Conservation (phyloP, 2,888 invertebrate genomes). For the Auanema freiburgensis region DNA sequence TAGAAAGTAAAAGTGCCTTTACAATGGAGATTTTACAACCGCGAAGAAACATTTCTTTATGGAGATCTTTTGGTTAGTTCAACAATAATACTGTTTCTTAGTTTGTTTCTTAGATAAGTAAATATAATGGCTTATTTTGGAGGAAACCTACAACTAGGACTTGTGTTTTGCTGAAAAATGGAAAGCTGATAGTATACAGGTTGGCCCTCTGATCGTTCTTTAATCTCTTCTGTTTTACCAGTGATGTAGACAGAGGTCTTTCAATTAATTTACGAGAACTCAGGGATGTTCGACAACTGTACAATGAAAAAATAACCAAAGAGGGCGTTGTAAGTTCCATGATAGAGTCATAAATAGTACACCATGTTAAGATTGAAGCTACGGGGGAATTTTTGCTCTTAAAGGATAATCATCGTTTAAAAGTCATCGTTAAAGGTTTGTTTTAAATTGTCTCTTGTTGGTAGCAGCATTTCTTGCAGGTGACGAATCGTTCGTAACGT, state of each 20-base stretch:
- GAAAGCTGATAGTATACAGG: background rate
- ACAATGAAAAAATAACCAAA: background rate
- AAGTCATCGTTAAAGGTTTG: background rate
- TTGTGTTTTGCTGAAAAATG: constrained; percentile 1
- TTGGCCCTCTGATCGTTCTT: background rate
- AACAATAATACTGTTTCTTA: too few species aligned
- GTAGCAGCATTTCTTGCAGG: background rate
- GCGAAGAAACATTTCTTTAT: too few species aligned
- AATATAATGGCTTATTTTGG: constrained; percentile 1
- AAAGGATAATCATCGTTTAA: background rate
- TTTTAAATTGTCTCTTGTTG: background rate
- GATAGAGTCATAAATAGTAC: background rate
- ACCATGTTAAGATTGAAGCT: background rate
- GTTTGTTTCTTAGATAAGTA: background rate
- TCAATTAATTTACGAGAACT: background rate
- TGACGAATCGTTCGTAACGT: background rate
- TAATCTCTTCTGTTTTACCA: background rate
- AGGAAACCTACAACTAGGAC: background rate
- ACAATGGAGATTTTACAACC: too few species aligned
- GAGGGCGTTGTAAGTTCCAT: background rate
- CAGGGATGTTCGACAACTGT: background rate
- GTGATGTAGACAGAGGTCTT: background rate
- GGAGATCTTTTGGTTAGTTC: too few species aligned
- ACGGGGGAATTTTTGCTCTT: background rate
- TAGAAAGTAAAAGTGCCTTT: too few species aligned